Conservation (phyloP, 2,113 vertebrate genomes). For the Rostratula benghalensis region DNA sequence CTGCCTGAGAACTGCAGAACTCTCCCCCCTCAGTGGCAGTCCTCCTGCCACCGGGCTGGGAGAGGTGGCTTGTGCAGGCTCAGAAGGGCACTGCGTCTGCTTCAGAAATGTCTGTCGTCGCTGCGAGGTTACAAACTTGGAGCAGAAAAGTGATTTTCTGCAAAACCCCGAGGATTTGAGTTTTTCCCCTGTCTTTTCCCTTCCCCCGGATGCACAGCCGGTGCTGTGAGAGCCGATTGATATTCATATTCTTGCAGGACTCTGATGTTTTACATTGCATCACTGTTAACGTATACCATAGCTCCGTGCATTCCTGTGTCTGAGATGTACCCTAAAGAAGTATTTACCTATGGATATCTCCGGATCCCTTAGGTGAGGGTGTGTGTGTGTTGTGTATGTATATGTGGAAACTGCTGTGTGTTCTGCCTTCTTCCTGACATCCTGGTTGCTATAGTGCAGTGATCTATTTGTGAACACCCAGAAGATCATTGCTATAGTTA, state of each 20-base stretch:
- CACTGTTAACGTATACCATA: background rate
- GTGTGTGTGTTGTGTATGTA: background rate
- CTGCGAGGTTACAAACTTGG: background rate
- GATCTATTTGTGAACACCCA: conserved; percentile 78
- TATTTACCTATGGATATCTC: background rate
- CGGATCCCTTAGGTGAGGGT: background rate
- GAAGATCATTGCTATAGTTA: conserved; percentile 71
- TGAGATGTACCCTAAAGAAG: background rate
- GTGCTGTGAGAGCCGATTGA: background rate
- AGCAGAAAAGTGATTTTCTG: background rate
- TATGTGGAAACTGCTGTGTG: conserved; percentile 47
- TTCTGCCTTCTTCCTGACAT: conserved; percentile 70
- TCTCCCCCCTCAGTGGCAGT: background rate
- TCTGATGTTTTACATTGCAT: background rate
- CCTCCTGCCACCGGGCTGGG: fast-evolving
- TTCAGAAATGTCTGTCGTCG: background rate
- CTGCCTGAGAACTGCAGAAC: background rate
- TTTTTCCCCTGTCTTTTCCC: background rate
- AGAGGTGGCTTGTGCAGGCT: background rate
- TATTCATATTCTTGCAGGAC: background rate
- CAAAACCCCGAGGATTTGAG: background rate
- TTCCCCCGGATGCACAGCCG: background rate
- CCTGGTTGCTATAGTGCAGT: conserved; percentile 75
- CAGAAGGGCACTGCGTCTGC: background rate
- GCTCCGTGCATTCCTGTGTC: background rate